Evolutionary conservation across 2,888 invertebrate species (phyloP), one percentile per base, ranked within the genome.

Genomic region (Andricus quercusramuli): DNA sequence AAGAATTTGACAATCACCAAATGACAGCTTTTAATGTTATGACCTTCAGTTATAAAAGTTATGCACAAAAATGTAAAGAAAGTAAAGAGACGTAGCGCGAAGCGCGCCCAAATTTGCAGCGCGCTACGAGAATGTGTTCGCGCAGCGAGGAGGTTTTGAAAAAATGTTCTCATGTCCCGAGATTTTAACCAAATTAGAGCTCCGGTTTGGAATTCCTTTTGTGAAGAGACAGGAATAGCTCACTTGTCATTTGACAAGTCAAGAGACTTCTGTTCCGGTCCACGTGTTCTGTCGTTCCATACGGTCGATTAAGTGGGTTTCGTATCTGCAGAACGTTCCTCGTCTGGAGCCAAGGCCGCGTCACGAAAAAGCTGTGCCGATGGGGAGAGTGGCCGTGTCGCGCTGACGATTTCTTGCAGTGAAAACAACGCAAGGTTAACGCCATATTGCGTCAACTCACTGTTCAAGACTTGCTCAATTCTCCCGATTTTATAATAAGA

Each of bases 341-440:
- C 67, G 51, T 70, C 81, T 83, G 82, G 51, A 51, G 70, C 84
- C 84, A 86, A 87, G 86, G 87, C 82, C 86, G 79, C 74, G 76
- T n/a, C 78, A 62, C 65, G 66, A 79, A 79, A 64, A 79, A 79
- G n/a, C 41, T 66, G 13, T 37, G 66, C 62, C 44, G 82, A 51
- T 56, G 76, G 83, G 67, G 88, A 87, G 86, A 88, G 88, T 84
- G 83, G 76, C 80, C 81, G 81, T 82, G 80, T 79, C 80, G 83
- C 83, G 85, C 84, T 85, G 85, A 86, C 80, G 85, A 87, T 85
- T 88, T 87, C 88, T 88, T 84, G 64, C 70, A 78, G 80, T 80
- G 84, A 85, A 84, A 85, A 86, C 83, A 78, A 83, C 37, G 37
- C 68, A 68, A 51, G 51, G 70, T 70, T 70, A 51, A 51, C 70